Conservation (phyloP, 2,113 vertebrate species). For the Tachuris rubrigastra region DNA sequence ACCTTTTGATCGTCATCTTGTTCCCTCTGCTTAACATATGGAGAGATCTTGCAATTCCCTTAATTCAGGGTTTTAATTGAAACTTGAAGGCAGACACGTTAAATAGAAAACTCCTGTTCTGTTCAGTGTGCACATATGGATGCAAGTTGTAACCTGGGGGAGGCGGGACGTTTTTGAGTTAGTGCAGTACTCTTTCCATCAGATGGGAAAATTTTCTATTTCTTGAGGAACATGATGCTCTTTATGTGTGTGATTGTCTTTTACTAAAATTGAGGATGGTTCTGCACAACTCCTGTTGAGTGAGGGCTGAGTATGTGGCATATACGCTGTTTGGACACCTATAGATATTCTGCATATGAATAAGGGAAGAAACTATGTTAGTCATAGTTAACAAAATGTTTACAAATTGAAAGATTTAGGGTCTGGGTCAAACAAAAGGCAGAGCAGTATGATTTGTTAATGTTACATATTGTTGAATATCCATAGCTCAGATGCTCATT, state of each 20-base stretch:
- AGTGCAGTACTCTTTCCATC: neutral
- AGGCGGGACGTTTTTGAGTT: neutral
- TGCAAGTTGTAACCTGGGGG: neutral
- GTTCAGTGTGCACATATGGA: neutral
- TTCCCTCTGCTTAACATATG: neutral
- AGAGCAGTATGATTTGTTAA: neutral
- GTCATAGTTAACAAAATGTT: neutral
- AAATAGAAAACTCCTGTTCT: neutral
- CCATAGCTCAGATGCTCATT: neutral
- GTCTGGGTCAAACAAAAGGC: neutral
- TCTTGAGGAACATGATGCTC: neutral
- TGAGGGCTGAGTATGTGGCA: neutral
- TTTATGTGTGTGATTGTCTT: neutral
- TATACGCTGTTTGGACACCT: neutral
- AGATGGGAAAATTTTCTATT: neutral
- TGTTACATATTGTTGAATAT: neutral
- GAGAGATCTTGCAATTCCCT: neutral
- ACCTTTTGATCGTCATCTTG: neutral
- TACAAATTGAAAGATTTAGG: neutral
- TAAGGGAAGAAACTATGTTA: neutral
- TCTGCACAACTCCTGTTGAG: neutral
- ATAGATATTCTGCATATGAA: neutral
- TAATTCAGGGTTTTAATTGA: neutral
- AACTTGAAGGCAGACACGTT: neutral
- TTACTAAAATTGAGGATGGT: neutral